These are phyloP conservation scores for Actinostola sp. DNA, from an alignment of 92 coral and sea anemone species.

Conservation along the genomic window DNA sequence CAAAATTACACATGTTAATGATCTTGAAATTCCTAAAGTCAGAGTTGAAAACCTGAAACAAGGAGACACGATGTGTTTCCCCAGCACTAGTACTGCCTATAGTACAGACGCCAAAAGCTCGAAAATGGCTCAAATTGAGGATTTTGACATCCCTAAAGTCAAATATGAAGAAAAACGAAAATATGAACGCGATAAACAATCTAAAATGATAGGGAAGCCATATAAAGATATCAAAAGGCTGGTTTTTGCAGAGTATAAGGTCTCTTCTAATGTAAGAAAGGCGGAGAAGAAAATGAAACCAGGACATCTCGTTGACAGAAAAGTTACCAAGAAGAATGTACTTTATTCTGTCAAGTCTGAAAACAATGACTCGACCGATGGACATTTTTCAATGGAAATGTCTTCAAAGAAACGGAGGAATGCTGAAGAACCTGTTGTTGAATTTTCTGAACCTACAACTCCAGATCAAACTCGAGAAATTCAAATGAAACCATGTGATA, in stretches of 20 bases:
- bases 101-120: too few species aligned
- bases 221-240: conserved; percentile 12
- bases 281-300: not conserved
- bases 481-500: too few species aligned
- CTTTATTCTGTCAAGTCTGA: not conserved
- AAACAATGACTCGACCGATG: not conserved
- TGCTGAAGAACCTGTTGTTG: not conserved
- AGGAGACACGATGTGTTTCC: too few species aligned
- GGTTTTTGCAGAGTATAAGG: conserved; percentile 20
- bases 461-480: too few species aligned
- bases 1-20: not conserved
- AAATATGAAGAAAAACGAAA: not conserved
- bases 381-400: not conserved
- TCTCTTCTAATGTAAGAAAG: not conserved
- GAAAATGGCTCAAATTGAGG: too few species aligned
- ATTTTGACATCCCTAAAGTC: not conserved
- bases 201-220: not conserved
- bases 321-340: not conserved
- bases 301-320: too few species aligned
- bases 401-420: not conserved
- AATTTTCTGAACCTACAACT: not conserved
- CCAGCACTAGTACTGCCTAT: too few species aligned
- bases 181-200: not conserved
- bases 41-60: not conserved
- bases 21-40: conserved; percentile 1